Evolutionary conservation across 2,797 vertebrate species (phyloP).

Genomic region (Molossus alvarezi): DNA sequence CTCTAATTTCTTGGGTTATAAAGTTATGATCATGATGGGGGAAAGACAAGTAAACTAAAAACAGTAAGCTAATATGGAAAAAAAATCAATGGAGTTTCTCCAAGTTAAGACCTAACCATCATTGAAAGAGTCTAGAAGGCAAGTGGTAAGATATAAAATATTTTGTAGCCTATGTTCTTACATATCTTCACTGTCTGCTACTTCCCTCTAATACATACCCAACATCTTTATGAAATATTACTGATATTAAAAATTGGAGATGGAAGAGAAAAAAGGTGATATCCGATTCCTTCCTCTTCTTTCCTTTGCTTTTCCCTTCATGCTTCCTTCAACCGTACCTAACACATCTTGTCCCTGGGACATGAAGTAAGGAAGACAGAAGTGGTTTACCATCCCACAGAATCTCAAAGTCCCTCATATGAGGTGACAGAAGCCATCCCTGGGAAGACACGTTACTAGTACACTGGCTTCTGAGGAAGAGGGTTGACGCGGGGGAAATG

Average conservation of each 20-base stretch:
- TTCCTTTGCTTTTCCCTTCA: background rate
- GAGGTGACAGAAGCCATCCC: background rate
- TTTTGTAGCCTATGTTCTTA: background rate
- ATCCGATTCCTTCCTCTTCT: background rate
- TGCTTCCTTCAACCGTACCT: background rate
- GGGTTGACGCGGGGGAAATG: background rate
- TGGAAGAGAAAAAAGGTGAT: background rate
- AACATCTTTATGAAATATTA: background rate
- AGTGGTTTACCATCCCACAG: background rate
- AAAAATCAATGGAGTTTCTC: background rate
- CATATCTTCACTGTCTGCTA: background rate
- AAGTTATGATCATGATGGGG: background rate
- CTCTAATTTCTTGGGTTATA: constrained; percentile 22
- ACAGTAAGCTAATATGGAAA: background rate
- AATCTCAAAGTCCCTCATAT: background rate
- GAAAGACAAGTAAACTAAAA: constrained; percentile 14
- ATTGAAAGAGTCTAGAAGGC: background rate
- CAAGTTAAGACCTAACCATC: background rate
- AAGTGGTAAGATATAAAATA: background rate
- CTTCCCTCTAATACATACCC: background rate
- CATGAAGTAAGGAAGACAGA: background rate
- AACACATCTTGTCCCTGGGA: background rate
- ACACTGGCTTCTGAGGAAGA: background rate
- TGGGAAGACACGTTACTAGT: background rate
- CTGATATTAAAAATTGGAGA: constrained; percentile 7